Percentiles rank a stretch among this genome's conserved stretches.
Conservation (phyloP, 2,113 vertebrate genomes). For the Labeo rohita region DNA sequence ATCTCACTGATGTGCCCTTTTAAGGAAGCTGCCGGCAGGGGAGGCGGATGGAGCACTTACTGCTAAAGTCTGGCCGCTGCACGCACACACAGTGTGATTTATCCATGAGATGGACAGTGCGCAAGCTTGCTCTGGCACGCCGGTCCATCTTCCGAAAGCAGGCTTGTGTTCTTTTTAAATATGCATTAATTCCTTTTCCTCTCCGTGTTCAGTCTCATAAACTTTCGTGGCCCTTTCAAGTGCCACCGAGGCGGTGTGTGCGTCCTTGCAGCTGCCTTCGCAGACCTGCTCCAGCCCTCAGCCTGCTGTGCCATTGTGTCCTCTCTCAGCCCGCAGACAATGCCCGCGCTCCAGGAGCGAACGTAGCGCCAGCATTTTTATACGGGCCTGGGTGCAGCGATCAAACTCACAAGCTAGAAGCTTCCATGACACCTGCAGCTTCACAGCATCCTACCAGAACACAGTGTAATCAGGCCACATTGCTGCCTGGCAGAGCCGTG, state of each 20-base stretch:
- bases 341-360: conserved; percentile 53
- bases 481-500: conserved; percentile 51
- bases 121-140: conserved; percentile 12
- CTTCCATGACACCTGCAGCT: conserved; percentile 67
- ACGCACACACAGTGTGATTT: conserved; percentile 26
- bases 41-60: conserved; percentile 3
- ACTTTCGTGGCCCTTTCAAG: conserved; percentile 10
- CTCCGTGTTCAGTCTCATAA: conserved; percentile 19
- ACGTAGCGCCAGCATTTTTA: conserved; percentile 61
- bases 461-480: conserved; percentile 61
- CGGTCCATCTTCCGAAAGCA: conserved; percentile 21
- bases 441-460: conserved; percentile 63
- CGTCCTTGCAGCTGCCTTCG: conserved; percentile 65
- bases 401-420: conserved; percentile 62
- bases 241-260: conserved; percentile 64
- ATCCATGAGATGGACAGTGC: conserved; percentile 31
- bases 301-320: conserved; percentile 76
- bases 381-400: conserved; percentile 64
- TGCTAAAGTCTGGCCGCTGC: conserved; percentile 23
- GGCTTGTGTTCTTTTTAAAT: conserved; percentile 37
- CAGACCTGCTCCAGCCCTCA: conserved; percentile 58
- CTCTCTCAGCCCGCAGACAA: conserved; percentile 58
- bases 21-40: conserved; percentile 43
- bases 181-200: conserved; percentile 44
- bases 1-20: conserved; percentile 51